Conservation (phyloP, 1,140 invertebrate genomes). For the Eupristina koningsbergeri region DNA sequence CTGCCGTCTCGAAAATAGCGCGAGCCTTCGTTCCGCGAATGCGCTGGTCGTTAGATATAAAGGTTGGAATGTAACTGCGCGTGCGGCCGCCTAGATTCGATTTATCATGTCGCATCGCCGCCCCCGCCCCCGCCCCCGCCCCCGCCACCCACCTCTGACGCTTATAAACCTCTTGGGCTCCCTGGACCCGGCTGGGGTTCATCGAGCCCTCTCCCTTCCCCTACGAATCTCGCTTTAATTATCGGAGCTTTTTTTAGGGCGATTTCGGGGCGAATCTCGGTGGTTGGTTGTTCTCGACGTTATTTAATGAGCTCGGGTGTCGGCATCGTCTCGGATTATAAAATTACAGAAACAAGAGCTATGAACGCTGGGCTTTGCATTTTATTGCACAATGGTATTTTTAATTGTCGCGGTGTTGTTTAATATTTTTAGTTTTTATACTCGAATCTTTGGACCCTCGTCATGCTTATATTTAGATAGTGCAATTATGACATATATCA, state of each 20-base stretch:
- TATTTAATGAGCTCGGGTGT: too few relatives aligned
- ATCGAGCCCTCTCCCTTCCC: neutral
- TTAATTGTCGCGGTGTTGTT: neutral
- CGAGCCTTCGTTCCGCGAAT: slow-evolving; percentile 22
- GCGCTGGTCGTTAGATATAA: slow-evolving; percentile 22
- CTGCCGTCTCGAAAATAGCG: neutral
- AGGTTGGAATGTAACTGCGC: slow-evolving; percentile 27
- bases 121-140: slow-evolving; percentile 6
- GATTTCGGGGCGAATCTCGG: too few relatives aligned
- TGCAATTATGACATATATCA: neutral
- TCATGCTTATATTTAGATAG: slow-evolving; percentile 6
- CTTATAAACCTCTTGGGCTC: slow-evolving; percentile 5
- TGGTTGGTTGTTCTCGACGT: too few relatives aligned
- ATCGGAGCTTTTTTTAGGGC: too few relatives aligned
- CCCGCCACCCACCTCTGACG: neutral
- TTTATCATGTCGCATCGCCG: slow-evolving; percentile 36
- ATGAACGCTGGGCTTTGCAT: too few relatives aligned
- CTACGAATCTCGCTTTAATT: slow-evolving; percentile 49
- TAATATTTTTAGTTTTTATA: neutral
- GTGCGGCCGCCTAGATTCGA: slow-evolving; percentile 42
- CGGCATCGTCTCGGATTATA: too few relatives aligned
- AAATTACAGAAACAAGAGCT: too few relatives aligned
- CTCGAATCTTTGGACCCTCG: neutral
- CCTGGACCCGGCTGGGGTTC: neutral
- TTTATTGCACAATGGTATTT: too few relatives aligned